Evolutionary conservation across 2,797 vertebrate species (phyloP).

Genomic region (Microchirus variegatus): DNA sequence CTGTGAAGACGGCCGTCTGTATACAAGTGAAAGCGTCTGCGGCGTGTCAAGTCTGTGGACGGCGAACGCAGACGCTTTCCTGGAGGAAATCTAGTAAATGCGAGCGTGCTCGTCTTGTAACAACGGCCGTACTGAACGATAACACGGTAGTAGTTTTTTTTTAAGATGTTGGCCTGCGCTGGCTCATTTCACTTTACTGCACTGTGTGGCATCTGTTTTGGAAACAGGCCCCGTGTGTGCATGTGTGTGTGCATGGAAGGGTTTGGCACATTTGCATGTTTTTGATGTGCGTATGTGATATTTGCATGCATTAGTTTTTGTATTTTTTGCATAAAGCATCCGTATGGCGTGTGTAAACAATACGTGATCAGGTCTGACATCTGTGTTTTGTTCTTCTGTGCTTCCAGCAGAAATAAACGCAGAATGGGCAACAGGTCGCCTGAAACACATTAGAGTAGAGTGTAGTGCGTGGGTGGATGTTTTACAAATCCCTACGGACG

Average conservation of each 20-base stretch:
- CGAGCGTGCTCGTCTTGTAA: conserved; percentile 23
- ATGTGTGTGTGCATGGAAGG: neutral
- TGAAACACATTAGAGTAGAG: conserved; percentile 9
- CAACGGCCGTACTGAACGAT: conserved; percentile 28
- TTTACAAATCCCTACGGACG: neutral
- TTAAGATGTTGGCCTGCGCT: conserved; percentile 16
- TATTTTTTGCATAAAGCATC: neutral
- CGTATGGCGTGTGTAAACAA: conserved; percentile 8
- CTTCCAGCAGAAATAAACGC: conserved; percentile 30
- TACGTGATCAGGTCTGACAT: conserved; percentile 35
- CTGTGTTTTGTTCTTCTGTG: conserved; percentile 25
- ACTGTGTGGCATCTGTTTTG: conserved; percentile 17
- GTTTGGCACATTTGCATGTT: neutral
- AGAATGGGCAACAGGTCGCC: conserved; percentile 12
- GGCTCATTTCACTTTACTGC: conserved; percentile 37
- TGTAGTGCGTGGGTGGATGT: neutral
- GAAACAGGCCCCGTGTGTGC: neutral
- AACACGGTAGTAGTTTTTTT: conserved; percentile 7
- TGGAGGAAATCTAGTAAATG: conserved; percentile 45
- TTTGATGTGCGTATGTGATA: neutral
- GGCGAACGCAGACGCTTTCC: conserved; percentile 24
- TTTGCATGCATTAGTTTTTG: neutral
- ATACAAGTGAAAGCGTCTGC: conserved; percentile 55
- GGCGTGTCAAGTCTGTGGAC: conserved; percentile 39
- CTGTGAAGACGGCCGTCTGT: conserved; percentile 34